phyloP scores from a whole-genome alignment of 2,113 vertebrate genomes.

The Nothocercus julius region DNA sequence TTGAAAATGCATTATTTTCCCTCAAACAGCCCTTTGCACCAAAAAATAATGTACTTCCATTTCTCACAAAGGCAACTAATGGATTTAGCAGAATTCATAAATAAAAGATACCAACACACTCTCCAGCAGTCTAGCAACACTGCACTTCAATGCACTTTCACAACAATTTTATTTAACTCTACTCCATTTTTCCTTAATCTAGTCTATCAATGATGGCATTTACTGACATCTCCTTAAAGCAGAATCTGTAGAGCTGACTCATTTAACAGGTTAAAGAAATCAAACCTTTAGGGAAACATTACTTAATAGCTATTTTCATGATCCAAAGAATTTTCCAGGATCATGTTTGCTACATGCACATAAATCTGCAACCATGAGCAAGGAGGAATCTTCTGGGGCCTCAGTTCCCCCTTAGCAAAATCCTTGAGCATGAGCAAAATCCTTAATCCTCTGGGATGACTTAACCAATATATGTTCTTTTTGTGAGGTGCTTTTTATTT shows the following conservation, averaged over 20 bases:
- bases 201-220: background rate
- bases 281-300: background rate
- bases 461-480: background rate
- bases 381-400: background rate
- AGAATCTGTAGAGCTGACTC: background rate
- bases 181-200: constrained; percentile 8
- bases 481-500: background rate
- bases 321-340: background rate
- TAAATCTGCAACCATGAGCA: background rate
- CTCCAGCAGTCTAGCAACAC: background rate
- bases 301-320: background rate
- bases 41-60: constrained; percentile 45
- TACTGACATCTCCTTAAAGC: background rate
- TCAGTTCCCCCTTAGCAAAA: background rate
- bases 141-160: constrained; percentile 46
- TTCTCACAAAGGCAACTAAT: constrained; percentile 57
- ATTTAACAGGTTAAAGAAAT: background rate
- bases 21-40: constrained; percentile 21
- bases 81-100: constrained; percentile 58
- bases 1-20: background rate
- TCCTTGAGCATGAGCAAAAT: background rate
- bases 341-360: background rate
- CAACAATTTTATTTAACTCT: constrained; percentile 43
- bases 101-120: constrained; percentile 48
- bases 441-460: background rate